Percentiles rank a stretch among this genome's conserved stretches.
These are phyloP conservation scores for Caloenas nicobarica DNA, from an alignment of 2,113 vertebrate species.

Conservation along the genomic window DNA sequence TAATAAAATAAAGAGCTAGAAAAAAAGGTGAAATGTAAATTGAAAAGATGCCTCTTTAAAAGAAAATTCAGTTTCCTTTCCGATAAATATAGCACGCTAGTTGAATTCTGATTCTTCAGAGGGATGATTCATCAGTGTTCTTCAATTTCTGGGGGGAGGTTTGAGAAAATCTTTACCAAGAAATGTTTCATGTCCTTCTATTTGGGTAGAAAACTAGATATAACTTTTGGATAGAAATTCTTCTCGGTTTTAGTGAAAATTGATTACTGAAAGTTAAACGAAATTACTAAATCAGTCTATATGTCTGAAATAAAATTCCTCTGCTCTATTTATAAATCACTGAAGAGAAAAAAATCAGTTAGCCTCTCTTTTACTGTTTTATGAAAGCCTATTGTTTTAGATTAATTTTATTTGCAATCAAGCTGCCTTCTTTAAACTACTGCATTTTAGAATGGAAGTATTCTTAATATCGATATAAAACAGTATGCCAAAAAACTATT, in stretches of 20 bases:
- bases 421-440: not conserved
- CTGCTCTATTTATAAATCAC: not conserved
- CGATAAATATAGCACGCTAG: not conserved
- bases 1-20: not conserved
- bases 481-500: not conserved
- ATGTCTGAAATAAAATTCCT: not conserved
- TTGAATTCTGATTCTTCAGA: constrained; percentile 25
- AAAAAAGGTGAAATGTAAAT: not conserved
- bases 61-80: not conserved
- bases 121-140: constrained; percentile 20
- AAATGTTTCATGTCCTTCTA: not conserved
- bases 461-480: not conserved
- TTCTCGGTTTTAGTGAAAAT: not conserved
- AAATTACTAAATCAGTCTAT: not conserved
- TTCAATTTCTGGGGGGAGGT: not conserved
- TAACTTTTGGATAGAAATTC: not conserved
- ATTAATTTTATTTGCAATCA: not conserved
- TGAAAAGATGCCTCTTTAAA: not conserved
- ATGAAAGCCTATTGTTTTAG: not conserved
- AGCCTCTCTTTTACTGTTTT: not conserved
- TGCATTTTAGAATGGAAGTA: not conserved
- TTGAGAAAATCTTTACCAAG: not conserved
- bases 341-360: not conserved
- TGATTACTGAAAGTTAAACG: not conserved
- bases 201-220: not conserved